phyloP scores from a whole-genome alignment of 2,888 invertebrate genomes.

The Sericinus montela region DNA sequence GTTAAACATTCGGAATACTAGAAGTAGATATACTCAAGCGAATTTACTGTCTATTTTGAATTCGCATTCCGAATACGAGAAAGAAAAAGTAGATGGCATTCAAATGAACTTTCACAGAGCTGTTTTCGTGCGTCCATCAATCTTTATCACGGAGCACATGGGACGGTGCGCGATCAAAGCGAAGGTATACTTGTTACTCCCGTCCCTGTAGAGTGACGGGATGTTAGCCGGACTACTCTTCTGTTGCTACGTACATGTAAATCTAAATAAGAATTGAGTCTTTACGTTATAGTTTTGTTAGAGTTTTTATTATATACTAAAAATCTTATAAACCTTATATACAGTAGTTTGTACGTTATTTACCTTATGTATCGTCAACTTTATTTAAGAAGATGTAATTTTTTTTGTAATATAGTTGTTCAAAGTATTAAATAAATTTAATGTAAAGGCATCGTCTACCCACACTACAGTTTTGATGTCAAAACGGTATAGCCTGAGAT shows the following conservation, averaged over 20 bases:
- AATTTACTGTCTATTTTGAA: slow-evolving; percentile 23
- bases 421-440: no score
- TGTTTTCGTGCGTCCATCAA: slow-evolving; percentile 35
- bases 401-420: no score
- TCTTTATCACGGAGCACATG: slow-evolving; percentile 36
- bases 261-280: slow-evolving; percentile 6
- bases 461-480: no score
- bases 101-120: slow-evolving; percentile 29
- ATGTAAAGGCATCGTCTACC: no score
- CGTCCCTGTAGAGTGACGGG: slow-evolving; percentile 17
- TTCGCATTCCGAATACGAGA: slow-evolving; percentile 18
- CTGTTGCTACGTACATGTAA: slow-evolving; percentile 7
- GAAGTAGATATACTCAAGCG: slow-evolving; percentile 22
- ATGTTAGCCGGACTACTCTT: slow-evolving; percentile 18
- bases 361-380: no score
- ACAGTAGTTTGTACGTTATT: no score
- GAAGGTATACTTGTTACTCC: slow-evolving; percentile 17
- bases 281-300: not conserved
- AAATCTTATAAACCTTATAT: no score
- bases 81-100: slow-evolving; percentile 19
- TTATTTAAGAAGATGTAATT: no score
- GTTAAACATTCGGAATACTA: slow-evolving; percentile 23
- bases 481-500: no score
- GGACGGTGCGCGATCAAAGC: slow-evolving; percentile 20
- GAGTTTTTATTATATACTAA: not conserved